phyloP scores from a whole-genome alignment of 2,888 invertebrate species.

The Volucella bombylans region DNA sequence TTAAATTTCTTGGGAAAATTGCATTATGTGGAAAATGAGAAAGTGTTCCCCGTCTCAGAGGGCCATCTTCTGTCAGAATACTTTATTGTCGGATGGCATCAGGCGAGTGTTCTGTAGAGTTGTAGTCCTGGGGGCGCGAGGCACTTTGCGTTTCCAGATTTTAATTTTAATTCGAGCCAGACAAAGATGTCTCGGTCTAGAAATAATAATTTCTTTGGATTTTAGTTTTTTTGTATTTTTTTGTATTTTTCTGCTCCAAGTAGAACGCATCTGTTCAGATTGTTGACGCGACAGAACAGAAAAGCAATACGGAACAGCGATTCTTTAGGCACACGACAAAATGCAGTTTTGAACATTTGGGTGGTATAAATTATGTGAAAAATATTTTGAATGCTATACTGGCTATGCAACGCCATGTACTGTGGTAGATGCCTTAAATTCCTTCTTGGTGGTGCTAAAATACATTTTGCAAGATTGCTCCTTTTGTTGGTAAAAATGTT shows the following conservation, averaged over 20 bases:
- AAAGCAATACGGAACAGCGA: conserved; percentile 37
- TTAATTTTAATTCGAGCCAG: conserved; percentile 71
- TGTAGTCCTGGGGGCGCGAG: conserved; percentile 18
- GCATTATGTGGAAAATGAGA: conserved; percentile 82
- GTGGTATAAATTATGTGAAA: conserved; percentile 70
- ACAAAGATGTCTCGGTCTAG: conserved; percentile 79
- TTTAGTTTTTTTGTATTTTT: conserved; percentile 32
- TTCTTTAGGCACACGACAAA: conserved; percentile 37
- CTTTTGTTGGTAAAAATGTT: conserved; percentile 66
- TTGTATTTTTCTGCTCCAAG: conserved; percentile 21
- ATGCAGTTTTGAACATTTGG: conserved; percentile 49
- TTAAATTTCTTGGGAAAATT: conserved; percentile 81
- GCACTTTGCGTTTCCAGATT: conserved; percentile 60
- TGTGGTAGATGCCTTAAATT: conserved; percentile 50
- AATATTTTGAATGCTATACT: conserved; percentile 58
- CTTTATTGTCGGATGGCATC: conserved; percentile 61
- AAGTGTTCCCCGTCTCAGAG: conserved; percentile 55
- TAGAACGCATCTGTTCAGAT: conserved; percentile 65
- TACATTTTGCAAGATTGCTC: conserved; percentile 41
- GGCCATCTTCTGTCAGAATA: conserved; percentile 43
- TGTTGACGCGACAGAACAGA: conserved; percentile 68
- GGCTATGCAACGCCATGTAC: conserved; percentile 46
- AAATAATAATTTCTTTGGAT: conserved; percentile 77
- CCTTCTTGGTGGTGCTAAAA: conserved; percentile 31
- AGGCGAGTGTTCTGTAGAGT: conserved; percentile 44